These are phyloP conservation scores for Melitaea athalia DNA, from an alignment of 2,888 invertebrate species.

Conservation along the genomic window DNA sequence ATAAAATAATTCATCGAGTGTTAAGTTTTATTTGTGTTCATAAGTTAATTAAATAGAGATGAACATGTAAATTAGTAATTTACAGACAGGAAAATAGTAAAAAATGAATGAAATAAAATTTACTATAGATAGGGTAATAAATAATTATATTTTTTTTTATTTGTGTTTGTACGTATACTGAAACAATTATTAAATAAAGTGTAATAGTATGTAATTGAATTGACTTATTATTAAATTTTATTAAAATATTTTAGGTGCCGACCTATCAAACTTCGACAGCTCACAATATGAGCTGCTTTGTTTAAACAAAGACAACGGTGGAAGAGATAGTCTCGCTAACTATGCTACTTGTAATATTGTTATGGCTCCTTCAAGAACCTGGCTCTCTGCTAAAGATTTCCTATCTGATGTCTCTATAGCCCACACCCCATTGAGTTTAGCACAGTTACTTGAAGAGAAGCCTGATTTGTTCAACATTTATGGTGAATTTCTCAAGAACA, in stretches of 20 bases:
- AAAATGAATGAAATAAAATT: no score
- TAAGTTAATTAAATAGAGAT: background rate
- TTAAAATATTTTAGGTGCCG: slow-evolving; percentile 74
- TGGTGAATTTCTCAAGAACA: slow-evolving; percentile 80
- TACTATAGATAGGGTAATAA: no score
- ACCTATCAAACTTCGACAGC: slow-evolving; percentile 76
- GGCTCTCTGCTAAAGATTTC: slow-evolving; percentile 74
- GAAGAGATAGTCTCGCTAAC: slow-evolving; percentile 76
- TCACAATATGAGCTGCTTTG: slow-evolving; percentile 85
- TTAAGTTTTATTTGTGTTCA: background rate
- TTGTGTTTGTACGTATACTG: background rate
- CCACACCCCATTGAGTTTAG: slow-evolving; percentile 83
- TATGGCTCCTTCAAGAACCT: slow-evolving; percentile 82
- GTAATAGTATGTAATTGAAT: no score
- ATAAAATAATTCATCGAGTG: no score
- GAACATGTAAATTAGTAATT: background rate
- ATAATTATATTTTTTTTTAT: no score
- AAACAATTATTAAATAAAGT: background rate
- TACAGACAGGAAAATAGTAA: no score
- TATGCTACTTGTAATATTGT: slow-evolving; percentile 84
- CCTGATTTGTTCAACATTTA: slow-evolving; percentile 85
- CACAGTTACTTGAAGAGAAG: slow-evolving; percentile 77
- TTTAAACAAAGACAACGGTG: slow-evolving; percentile 76
- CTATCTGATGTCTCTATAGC: slow-evolving; percentile 84
- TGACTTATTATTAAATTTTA: background rate